Conservation (phyloP, 2,113 vertebrate genomes). For the Henicopernis longicauda region DNA sequence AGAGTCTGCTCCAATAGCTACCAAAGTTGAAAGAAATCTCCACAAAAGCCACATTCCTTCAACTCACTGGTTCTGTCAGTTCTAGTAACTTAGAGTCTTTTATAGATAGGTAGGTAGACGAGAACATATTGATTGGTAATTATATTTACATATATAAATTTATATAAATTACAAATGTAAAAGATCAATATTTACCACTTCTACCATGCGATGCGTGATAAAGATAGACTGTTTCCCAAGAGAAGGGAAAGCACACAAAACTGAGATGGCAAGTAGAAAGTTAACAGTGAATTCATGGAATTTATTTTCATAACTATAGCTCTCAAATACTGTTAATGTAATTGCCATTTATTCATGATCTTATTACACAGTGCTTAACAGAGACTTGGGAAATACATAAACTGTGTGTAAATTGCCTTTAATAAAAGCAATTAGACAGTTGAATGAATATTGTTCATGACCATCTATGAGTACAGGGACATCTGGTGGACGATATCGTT, state of each 20-base stretch:
- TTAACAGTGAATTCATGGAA: background rate
- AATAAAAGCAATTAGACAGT: background rate
- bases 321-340: background rate
- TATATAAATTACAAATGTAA: background rate
- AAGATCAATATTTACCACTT: background rate
- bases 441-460: background rate
- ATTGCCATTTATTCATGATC: background rate
- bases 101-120: background rate
- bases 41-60: background rate
- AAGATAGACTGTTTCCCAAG: background rate
- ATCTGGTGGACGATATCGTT: slow-evolving; percentile 66
- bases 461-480: slow-evolving; percentile 62
- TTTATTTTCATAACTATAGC: background rate
- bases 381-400: background rate
- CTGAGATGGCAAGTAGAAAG: background rate
- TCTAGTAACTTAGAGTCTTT: background rate
- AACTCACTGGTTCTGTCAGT: background rate
- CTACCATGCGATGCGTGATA: background rate
- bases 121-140: background rate
- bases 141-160: background rate
- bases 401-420: background rate
- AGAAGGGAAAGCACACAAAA: background rate
- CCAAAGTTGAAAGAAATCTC: background rate
- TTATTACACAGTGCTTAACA: background rate
- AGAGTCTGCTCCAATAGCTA: background rate